Evolutionary conservation across 2,888 invertebrate species (phyloP), one percentile per base, ranked within the genome.

Genomic region (Celastrina argiolus): DNA sequence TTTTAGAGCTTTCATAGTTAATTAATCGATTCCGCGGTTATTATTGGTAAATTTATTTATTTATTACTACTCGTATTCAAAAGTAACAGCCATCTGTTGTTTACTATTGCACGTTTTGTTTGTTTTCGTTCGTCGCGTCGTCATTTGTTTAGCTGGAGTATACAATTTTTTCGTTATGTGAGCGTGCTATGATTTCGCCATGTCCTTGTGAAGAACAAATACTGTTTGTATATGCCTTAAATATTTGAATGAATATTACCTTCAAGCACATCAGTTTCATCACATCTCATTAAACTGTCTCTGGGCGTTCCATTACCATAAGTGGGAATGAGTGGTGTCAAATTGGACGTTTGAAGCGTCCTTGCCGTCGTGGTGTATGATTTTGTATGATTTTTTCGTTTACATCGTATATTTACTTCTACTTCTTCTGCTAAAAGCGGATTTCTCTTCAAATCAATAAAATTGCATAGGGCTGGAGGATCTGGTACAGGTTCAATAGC

Each of bases 281-380:
- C 78, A 85, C 77, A 78, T 77, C 77, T 78, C 80, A 83, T 85
- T 83, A 85, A 86, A 83, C 80, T 78, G 80, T 80, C 80, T 78
- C 83, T 83, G 80, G 79, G 87, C 88, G 88, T 86, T 83, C 88
- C 87, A 88, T 88, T 81, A 84, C 80, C 76, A 88, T 88, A 80
- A 87, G 79, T 74, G 76, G 84, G 87, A 86, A 85, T 88, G 87
- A 87, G 79, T 73, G 78, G 79, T 86, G 85, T 87, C 87, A 87
- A 86, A 87, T 85, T 81, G 81, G 78, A 79, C 77, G 77, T 80
- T 76, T 80, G 77, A 75, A 82, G 73, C 78, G 84, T 81, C 84
- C 86, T 87, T 85, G 86, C 74, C 31, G 51, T 58, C 28, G 31
- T 31, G 58, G 28, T 31, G n/a, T 31, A 58, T 58, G 58, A 31